Percentiles rank a stretch among this genome's conserved stretches.
Conservation (phyloP, 2,888 invertebrate species). For the Ashinkailepas kermadecensis region DNA sequence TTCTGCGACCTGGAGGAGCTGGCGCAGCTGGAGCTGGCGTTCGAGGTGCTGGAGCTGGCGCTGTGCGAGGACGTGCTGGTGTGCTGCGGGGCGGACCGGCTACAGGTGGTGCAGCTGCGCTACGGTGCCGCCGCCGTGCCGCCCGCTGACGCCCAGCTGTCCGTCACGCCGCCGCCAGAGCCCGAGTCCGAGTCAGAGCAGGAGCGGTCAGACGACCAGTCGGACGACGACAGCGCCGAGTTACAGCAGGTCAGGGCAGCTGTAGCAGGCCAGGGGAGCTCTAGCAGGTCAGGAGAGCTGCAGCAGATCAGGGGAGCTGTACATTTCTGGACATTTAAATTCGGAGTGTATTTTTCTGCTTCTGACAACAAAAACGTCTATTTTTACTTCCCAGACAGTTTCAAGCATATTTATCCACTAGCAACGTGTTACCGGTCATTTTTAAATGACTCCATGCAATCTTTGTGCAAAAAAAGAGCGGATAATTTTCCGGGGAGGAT, state of each 20-base stretch:
- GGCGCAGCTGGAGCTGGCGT: slow-evolving; percentile 56
- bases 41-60: slow-evolving; percentile 52
- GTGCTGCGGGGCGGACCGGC: slow-evolving; percentile 39
- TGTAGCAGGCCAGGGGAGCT: too few species aligned
- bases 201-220: slow-evolving; percentile 24
- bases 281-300: too few species aligned
- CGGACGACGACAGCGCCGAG: neutral
- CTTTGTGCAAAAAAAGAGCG: too few species aligned
- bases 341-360: too few species aligned
- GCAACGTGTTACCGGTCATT: too few species aligned
- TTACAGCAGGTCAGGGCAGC: neutral
- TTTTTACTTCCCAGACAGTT: too few species aligned
- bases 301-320: too few species aligned
- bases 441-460: too few species aligned
- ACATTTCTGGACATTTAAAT: too few species aligned
- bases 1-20: slow-evolving; percentile 59
- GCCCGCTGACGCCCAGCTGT: neutral
- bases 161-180: slow-evolving; percentile 22
- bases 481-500: too few species aligned
- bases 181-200: slow-evolving; percentile 13
- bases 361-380: too few species aligned
- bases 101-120: slow-evolving; percentile 22
- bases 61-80: slow-evolving; percentile 62
- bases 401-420: too few species aligned
- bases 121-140: neutral